Conservation (phyloP, 2,888 invertebrate genomes). For the Deladenus siricidicola region DNA sequence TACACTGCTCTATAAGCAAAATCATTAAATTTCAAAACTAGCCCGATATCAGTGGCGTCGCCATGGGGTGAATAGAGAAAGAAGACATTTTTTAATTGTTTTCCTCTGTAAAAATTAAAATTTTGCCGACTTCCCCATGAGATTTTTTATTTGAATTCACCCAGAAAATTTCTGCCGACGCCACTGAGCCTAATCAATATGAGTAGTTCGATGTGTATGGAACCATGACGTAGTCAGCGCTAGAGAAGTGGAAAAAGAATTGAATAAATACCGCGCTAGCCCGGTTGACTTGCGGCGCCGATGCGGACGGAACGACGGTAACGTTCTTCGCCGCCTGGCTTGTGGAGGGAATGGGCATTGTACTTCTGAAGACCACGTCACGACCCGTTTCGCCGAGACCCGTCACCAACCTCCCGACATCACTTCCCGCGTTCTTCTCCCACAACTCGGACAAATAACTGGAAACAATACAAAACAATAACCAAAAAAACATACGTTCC, state of each 20-base stretch:
- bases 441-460: conserved; percentile 21
- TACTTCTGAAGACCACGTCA: not conserved
- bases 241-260: not conserved
- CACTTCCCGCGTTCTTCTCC: conserved; percentile 37
- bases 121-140: too few relatives aligned
- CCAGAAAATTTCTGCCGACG: too few relatives aligned
- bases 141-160: not conserved
- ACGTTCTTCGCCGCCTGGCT: not conserved
- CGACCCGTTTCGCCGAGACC: not conserved
- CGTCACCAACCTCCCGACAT: conserved; percentile 34
- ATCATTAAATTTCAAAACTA: not conserved
- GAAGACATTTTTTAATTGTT: too few relatives aligned
- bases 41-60: too few relatives aligned
- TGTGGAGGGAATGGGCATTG: not conserved
- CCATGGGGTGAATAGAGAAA: too few relatives aligned
- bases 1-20: not conserved
- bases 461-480: not conserved
- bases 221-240: not conserved
- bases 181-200: too few relatives aligned
- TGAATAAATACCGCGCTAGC: not conserved
- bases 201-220: too few relatives aligned
- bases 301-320: not conserved
- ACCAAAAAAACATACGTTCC: not conserved
- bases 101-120: too few relatives aligned
- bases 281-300: not conserved